Evolutionary conservation across 2,113 vertebrate species (phyloP).

Genomic region (Oncorhynchus kisutch): DNA sequence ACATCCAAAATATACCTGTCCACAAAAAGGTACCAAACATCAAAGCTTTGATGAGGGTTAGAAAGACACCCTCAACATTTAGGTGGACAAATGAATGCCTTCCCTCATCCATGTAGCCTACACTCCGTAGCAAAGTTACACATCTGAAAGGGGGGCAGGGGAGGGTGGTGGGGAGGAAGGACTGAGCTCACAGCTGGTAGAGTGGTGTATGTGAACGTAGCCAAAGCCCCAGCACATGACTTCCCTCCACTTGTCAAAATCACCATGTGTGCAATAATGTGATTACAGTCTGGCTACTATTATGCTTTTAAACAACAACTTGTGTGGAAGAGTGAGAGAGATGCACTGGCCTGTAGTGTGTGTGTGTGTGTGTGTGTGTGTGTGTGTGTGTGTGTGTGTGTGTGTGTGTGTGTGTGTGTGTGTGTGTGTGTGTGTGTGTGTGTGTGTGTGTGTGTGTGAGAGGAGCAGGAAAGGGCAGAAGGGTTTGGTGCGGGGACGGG

Average conservation of each 20-base stretch:
- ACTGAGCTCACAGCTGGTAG: slow-evolving; percentile 94
- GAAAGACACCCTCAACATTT: too few relatives aligned
- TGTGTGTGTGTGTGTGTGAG: background rate
- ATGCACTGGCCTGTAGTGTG: slow-evolving; percentile 34
- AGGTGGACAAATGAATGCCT: too few relatives aligned
- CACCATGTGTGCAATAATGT: slow-evolving; percentile 97
- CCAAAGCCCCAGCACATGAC: slow-evolving; percentile 98
- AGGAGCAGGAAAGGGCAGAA: slow-evolving; percentile 13
- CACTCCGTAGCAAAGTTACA: slow-evolving; percentile 13
- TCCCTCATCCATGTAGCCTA: background rate
- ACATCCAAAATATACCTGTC: slow-evolving; percentile 44
- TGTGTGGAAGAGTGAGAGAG: too few relatives aligned
- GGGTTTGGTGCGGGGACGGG: slow-evolving; percentile 55
- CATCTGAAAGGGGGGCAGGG: background rate
- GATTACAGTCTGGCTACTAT: slow-evolving; percentile 98
- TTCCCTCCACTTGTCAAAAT: slow-evolving; percentile 86
- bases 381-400: slow-evolving; percentile 61
- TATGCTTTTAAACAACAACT: slow-evolving; percentile 95
- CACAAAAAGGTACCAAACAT: background rate
- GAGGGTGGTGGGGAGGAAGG: slow-evolving; percentile 49
- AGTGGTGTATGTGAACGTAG: slow-evolving; percentile 82
- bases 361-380: slow-evolving; percentile 21
- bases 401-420: too few relatives aligned
- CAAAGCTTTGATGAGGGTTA: background rate
- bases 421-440: slow-evolving; percentile 30